Base-by-base conservation (phyloP, 2,888 invertebrate species). In the Pterostichus madidus region DNA sequence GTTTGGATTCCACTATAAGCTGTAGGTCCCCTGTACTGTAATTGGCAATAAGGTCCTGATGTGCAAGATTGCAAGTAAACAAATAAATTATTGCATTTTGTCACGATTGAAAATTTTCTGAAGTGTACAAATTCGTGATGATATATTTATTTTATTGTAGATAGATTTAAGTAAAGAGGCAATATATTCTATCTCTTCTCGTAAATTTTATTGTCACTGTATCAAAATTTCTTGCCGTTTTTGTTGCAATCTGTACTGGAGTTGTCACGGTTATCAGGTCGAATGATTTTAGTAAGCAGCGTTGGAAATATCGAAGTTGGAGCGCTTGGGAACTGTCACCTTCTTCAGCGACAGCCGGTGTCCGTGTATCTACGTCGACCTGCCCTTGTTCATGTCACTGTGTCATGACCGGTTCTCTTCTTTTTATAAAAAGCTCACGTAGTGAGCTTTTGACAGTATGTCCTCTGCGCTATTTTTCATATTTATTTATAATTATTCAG, bases 341-440 rank as follows among this genome's bases (percentile, higher is more conserved):
- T 64, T 64, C 64, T 64, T 64, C 64, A 64, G n/a, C 64, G 64
- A 35, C 64, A 64, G 64, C 64, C 64, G 64, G 64, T 64, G 64
- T 64, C 56, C 7, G 56, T 17, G 32, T 64, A 31, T 64, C 64
- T 13, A 32, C 13, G 64, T 31, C 64, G 64, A 64, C 64, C 64
- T 64, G 64, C 64, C 13, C 64, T 64, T 64, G 64, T 64, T 35
- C 64, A 64, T 64, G 64, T 64, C 64, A 64, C 64, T 35, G 35
- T 59, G 59, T 32, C 64, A 64, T 64, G 64, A 64, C 32, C 64
- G 64, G 11, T 35, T 35, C n/a, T 11, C 64, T 64, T 13, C 64
- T 64, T 35, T 64, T 64, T 64, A 39, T 39, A 64, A 64, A 64
- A 64, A 35, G 35, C 31, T 11, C 64, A 64, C 64, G 64, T 64